A percentile compares a stretch with the other conserved stretches of the same genome.
phyloP scores from a whole-genome alignment of 2,113 vertebrate genomes.

The Nyctibius bracteatus region DNA sequence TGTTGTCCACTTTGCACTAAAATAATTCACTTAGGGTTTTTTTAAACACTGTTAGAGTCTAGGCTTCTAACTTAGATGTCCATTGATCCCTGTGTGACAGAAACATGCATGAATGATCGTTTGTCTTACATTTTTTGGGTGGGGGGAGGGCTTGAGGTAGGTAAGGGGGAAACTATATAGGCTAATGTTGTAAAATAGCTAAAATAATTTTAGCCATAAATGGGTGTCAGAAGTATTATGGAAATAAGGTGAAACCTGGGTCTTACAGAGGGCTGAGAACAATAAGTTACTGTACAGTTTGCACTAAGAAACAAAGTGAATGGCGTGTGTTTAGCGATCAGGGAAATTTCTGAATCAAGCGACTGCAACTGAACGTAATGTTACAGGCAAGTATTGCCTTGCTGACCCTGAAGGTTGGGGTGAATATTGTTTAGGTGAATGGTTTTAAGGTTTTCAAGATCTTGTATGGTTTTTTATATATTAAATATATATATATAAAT shows the following conservation, averaged over 20 bases:
- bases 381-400: neutral
- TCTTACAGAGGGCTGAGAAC: conserved; percentile 45
- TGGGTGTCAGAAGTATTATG: neutral
- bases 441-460: conserved; percentile 72
- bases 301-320: conserved; percentile 30
- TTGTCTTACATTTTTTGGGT: neutral
- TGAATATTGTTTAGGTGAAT: conserved; percentile 39
- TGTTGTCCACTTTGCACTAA: conserved; percentile 56
- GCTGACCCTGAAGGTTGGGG: conserved; percentile 26
- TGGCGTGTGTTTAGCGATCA: neutral
- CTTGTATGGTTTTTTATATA: conserved; percentile 52
- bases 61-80: neutral
- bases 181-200: conserved; percentile 58
- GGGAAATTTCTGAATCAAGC: neutral
- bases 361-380: neutral
- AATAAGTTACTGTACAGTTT: conserved; percentile 28
- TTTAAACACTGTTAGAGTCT: conserved; percentile 35
- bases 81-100: conserved; percentile 34
- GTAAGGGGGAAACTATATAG: conserved; percentile 21
- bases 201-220: conserved; percentile 59
- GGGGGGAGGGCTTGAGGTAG: conserved; percentile 19
- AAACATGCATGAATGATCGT: conserved; percentile 40
- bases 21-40: conserved; percentile 9
- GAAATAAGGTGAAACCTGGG: neutral
- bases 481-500: conserved; percentile 46